Percentiles rank a stretch among this genome's conserved stretches.
Evolutionary conservation across 2,113 vertebrate genomes (phyloP).

Genomic region (Psophia crepitans): DNA sequence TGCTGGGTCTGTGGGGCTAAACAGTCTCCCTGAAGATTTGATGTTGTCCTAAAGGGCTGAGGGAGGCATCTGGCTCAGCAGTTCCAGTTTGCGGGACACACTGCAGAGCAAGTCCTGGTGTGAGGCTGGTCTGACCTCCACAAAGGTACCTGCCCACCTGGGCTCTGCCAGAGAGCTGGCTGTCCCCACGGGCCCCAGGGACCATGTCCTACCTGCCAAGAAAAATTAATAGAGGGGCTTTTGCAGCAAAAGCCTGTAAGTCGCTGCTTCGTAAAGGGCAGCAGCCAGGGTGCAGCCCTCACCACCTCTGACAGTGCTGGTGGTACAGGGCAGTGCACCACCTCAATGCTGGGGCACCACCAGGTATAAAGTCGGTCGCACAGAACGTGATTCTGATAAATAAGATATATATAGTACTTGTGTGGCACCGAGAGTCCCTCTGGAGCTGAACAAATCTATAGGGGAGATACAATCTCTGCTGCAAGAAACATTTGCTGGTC

Average conservation of each 20-base stretch:
- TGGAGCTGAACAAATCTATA: not conserved
- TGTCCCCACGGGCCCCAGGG: not conserved
- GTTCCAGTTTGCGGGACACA: not conserved
- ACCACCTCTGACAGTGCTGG: not conserved
- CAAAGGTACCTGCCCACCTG: accelerated
- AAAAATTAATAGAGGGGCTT: not conserved
- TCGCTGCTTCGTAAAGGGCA: not conserved
- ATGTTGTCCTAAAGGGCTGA: not conserved
- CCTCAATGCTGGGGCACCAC: not conserved
- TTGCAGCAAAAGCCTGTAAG: not conserved
- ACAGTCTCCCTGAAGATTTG: not conserved
- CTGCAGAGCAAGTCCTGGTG: not conserved
- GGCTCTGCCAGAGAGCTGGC: not conserved
- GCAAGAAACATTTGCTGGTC: not conserved
- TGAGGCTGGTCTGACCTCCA: not conserved
- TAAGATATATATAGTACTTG: not conserved
- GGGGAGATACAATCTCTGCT: not conserved
- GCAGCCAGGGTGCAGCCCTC: not conserved
- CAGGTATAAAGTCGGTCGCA: accelerated
- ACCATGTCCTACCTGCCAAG: not conserved
- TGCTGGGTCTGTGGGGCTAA: not conserved
- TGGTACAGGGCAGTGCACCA: not conserved
- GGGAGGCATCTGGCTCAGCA: not conserved
- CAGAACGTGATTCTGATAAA: not conserved
- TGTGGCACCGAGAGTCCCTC: not conserved